A percentile compares a stretch with the other conserved stretches of the same genome.
These are phyloP conservation scores for Apocheima hispidaria DNA, from an alignment of 2,888 invertebrate species.

Conservation along the genomic window DNA sequence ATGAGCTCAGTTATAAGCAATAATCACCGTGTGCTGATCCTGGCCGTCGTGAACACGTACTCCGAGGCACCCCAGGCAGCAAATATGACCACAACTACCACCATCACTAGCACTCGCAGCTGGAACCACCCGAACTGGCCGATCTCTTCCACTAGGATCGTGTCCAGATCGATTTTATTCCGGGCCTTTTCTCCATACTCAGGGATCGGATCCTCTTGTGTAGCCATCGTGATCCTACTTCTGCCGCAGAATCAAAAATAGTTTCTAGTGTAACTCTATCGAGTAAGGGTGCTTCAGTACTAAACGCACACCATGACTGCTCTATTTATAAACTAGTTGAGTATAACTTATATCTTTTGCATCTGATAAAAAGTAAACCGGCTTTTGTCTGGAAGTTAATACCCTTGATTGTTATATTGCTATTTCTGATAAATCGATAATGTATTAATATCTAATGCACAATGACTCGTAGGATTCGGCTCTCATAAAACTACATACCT, in stretches of 20 bases:
- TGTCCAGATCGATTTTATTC: constrained; percentile 62
- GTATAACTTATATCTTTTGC: constrained; percentile 1
- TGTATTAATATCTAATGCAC: neutral
- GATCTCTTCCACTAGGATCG: constrained; percentile 68
- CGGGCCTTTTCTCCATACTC: constrained; percentile 7
- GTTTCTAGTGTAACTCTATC: neutral
- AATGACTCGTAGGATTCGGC: neutral
- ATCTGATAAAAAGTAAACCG: constrained; percentile 22
- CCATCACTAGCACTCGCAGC: constrained; percentile 55
- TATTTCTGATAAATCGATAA: constrained; percentile 19
- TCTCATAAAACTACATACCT: neutral
- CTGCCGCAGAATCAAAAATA: neutral
- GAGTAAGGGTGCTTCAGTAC: constrained; percentile 5
- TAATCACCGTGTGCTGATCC: constrained; percentile 74
- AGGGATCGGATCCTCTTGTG: constrained; percentile 11
- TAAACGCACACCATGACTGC: constrained; percentile 12
- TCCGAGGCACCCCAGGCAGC: constrained; percentile 65
- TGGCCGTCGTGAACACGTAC: constrained; percentile 73
- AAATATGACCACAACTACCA: constrained; percentile 61
- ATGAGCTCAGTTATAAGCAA: no score
- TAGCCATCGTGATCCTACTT: constrained; percentile 20
- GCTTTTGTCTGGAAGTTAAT: constrained; percentile 24
- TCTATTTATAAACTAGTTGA: constrained; percentile 29
- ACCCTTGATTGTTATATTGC: constrained; percentile 16
- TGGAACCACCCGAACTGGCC: constrained; percentile 75